Evolutionary conservation across 2,888 invertebrate species (phyloP).

Genomic region (Meloe dianella): DNA sequence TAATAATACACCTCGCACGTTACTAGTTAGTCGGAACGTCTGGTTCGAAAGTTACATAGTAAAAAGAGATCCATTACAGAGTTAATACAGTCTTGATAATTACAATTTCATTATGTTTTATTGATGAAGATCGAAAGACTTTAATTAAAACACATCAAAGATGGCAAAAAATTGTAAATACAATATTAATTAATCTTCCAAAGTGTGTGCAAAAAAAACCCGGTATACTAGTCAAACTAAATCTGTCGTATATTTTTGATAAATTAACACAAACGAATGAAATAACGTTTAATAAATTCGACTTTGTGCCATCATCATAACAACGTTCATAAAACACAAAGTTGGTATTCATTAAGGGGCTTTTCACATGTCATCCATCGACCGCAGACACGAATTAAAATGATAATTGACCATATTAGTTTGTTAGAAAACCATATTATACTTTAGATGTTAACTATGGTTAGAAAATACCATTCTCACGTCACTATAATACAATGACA

Average conservation of each 20-base stretch:
- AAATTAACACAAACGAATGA: neutral
- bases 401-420: slow-evolving; percentile 13
- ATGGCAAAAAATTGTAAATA: no score
- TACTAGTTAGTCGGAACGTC: no score
- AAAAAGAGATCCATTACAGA: no score
- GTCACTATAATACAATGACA: neutral
- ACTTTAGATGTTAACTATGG: neutral
- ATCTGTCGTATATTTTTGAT: slow-evolving; percentile 10
- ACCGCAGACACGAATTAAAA: slow-evolving; percentile 14
- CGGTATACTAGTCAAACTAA: neutral
- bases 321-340: slow-evolving; percentile 14
- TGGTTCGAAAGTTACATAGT: no score
- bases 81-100: no score
- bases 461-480: neutral
- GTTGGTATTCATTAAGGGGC: slow-evolving; percentile 13
- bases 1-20: no score
- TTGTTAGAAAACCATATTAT: slow-evolving; percentile 1
- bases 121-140: no score
- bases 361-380: slow-evolving; percentile 8
- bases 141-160: no score
- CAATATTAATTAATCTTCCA: no score
- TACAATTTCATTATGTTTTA: no score
- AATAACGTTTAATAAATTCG: slow-evolving; percentile 15
- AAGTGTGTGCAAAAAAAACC: no score
- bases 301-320: slow-evolving; percentile 8